phyloP scores from a whole-genome alignment of 2,888 invertebrate genomes.

The Dynastes hyllus region DNA sequence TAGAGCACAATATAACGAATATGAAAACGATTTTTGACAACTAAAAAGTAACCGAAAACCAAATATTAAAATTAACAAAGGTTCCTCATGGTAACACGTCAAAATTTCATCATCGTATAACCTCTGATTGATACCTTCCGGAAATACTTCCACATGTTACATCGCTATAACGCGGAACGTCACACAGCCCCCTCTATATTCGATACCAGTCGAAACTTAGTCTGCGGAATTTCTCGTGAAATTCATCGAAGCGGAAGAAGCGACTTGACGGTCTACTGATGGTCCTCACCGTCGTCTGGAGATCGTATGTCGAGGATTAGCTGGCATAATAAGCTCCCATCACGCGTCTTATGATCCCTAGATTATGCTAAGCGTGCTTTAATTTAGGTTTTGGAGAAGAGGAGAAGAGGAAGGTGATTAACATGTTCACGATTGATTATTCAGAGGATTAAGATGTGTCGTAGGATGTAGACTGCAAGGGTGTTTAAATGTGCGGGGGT shows the following conservation, averaged over 20 bases:
- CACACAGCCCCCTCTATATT: neutral
- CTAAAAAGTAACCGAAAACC: no score
- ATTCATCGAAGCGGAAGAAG: neutral
- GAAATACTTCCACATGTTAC: conserved; percentile 57
- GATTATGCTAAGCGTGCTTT: conserved; percentile 49
- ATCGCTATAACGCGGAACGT: conserved; percentile 56
- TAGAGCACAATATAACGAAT: no score
- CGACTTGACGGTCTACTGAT: neutral
- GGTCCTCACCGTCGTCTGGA: neutral
- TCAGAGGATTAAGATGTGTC: conserved; percentile 4
- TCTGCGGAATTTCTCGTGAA: conserved; percentile 3
- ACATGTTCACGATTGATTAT: conserved; percentile 26
- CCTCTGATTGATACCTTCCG: conserved; percentile 60
- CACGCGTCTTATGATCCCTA: conserved; percentile 35
- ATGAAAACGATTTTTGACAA: no score
- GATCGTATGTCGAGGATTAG: conserved; percentile 43
- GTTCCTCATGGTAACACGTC: no score
- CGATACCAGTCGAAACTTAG: neutral
- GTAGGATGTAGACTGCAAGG: no score
- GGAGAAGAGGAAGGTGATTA: neutral
- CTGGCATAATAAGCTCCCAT: conserved; percentile 42
- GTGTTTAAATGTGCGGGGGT: no score
- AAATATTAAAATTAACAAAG: no score
- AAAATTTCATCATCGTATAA: neutral
- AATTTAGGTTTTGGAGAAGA: conserved; percentile 30